Percentiles rank a stretch among this genome's conserved stretches.
These are phyloP conservation scores for Hemiscyllium ocellatum DNA, from an alignment of 2,113 vertebrate genomes.

Conservation along the genomic window DNA sequence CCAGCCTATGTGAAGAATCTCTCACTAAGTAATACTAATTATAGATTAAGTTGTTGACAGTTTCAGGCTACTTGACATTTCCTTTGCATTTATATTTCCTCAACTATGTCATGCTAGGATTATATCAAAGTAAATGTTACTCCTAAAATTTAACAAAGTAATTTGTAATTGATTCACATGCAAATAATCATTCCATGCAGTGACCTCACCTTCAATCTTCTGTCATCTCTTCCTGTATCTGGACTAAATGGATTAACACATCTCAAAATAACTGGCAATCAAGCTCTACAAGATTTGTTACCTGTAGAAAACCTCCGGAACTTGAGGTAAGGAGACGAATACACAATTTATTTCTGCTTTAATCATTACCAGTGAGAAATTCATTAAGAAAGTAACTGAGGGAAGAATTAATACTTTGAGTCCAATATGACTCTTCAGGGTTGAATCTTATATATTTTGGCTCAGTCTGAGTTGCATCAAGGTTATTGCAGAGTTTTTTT, in stretches of 20 bases:
- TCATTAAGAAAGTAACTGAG: neutral
- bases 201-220: constrained; percentile 84
- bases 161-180: neutral
- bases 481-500: no score
- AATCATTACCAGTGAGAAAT: neutral
- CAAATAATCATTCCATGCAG: constrained; percentile 55
- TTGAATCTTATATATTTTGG: no score
- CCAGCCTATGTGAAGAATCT: neutral
- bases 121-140: neutral
- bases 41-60: neutral
- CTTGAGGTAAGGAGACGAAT: constrained; percentile 71
- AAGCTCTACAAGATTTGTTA: constrained; percentile 72
- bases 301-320: constrained; percentile 79
- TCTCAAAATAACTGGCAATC: constrained; percentile 87
- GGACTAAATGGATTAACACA: constrained; percentile 83
- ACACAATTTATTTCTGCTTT: neutral
- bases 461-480: no score
- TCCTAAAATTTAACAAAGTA: neutral
- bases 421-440: no score
- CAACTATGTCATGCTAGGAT: neutral
- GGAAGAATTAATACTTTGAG: no score
- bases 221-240: constrained; percentile 76
- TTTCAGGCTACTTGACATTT: neutral
- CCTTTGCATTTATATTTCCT: neutral
- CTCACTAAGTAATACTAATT: neutral